Percentiles rank a stretch among this genome's conserved stretches.
Conservation (phyloP, 2,797 vertebrate species). For the Gallinago solitaria region DNA sequence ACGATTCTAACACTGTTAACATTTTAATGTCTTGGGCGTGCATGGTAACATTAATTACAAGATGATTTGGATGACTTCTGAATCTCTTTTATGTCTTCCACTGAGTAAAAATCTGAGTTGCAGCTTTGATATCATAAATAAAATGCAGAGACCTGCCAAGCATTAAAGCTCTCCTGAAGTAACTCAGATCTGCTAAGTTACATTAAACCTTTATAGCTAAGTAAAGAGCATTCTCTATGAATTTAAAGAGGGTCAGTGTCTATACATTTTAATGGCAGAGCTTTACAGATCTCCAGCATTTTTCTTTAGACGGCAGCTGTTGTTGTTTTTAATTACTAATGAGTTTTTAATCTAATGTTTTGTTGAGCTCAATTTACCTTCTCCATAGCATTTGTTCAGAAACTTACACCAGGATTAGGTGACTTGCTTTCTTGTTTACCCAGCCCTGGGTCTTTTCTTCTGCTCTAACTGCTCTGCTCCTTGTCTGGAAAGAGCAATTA, state of each 20-base stretch:
- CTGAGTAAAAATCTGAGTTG: conserved; percentile 94
- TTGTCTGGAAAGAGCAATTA: background rate
- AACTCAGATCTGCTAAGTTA: conserved; percentile 86
- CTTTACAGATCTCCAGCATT: conserved; percentile 46
- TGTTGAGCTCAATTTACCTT: conserved; percentile 75
- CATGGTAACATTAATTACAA: conserved; percentile 98
- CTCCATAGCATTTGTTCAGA: conserved; percentile 65
- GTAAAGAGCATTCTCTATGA: conserved; percentile 86
- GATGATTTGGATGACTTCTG: conserved; percentile 94
- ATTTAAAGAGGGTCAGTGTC: conserved; percentile 84
- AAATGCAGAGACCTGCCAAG: conserved; percentile 93
- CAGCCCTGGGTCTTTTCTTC: background rate
- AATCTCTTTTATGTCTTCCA: conserved; percentile 96
- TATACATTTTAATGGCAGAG: conserved; percentile 63
- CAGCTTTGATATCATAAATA: conserved; percentile 96
- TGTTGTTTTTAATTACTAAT: conserved; percentile 76
- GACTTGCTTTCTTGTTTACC: background rate
- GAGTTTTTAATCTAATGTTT: conserved; percentile 74
- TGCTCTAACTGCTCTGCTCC: background rate
- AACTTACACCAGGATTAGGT: conserved; percentile 33
- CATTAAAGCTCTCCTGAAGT: conserved; percentile 84
- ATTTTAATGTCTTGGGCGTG: conserved; percentile 99
- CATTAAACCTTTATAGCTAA: conserved; percentile 86
- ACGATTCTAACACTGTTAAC: conserved; percentile 99
- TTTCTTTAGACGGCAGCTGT: conserved; percentile 63